Percentiles rank a stretch among this genome's conserved stretches.
Conservation (phyloP, 2,113 vertebrate genomes). For the Neotoma lepida region DNA sequence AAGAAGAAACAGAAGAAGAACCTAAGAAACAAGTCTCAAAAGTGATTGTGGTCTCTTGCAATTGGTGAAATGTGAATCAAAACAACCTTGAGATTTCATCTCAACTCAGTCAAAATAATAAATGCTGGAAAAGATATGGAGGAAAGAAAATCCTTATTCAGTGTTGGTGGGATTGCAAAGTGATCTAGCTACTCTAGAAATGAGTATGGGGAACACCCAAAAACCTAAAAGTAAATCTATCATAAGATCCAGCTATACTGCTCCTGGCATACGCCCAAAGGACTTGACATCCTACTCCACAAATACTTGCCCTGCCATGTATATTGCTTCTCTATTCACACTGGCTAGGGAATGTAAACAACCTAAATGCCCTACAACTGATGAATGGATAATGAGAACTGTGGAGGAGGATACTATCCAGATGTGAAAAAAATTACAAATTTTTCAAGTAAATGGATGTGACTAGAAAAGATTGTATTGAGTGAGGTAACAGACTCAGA, state of each 20-base stretch:
- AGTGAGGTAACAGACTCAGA: background rate
- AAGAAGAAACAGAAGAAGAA: too few species aligned
- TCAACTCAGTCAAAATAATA: too few species aligned
- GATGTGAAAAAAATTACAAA: background rate
- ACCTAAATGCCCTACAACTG: background rate
- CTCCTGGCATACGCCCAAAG: background rate
- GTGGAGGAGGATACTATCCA: background rate
- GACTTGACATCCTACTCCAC: background rate
- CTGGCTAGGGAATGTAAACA: background rate
- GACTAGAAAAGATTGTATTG: background rate
- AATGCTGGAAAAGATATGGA: too few species aligned
- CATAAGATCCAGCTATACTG: too few species aligned
- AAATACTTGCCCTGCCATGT: background rate
- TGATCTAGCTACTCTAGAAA: too few species aligned
- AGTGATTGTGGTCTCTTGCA: too few species aligned
- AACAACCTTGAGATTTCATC: too few species aligned
- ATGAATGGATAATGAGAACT: background rate
- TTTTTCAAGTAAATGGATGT: background rate
- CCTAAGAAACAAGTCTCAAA: too few species aligned
- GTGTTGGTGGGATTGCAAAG: too few species aligned
- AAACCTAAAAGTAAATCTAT: background rate
- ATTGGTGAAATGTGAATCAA: too few species aligned
- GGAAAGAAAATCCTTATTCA: too few species aligned
- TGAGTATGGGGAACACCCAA: too few species aligned
- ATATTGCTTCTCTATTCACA: background rate